Evolutionary conservation across 2,113 vertebrate genomes (phyloP), one percentile per base, ranked within the genome.

Genomic region (Ophthalmolycus amberensis): DNA sequence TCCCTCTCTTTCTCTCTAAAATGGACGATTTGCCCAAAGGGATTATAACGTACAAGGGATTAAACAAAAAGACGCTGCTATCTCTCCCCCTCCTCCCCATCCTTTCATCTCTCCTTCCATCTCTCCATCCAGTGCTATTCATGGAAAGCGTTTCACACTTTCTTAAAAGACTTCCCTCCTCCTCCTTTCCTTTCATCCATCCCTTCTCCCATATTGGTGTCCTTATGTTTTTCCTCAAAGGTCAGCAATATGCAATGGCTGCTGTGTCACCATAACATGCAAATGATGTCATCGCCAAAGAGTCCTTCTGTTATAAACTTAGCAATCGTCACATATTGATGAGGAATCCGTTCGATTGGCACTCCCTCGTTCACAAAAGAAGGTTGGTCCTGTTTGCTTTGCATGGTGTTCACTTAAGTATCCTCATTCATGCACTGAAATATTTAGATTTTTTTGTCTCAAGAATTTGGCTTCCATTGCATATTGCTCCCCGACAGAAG

Each of bases 21-120:
- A 90, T 63, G 79, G 81, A 89, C 34, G 12, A 83, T 82, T 58
- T 88, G 80, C 87, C 85, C 70, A 69, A 82, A 92, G 75, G 85
- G 78, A 83, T 89, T 89, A 79, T 65, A 76, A 86, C 16, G 60
- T 71, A 89, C 67, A 72, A 81, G 85, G 89, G 89, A 93, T 88
- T 88, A 65, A 88, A 86, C 3, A 73, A 90, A 91, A 89, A 86
- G 72, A 86, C 75, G 91, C 92, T 94, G 92, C 92, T 93, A 91
- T 83, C 87, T 40, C 74, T 16, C 59, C 52, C 22, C 70, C 58
- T 75, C 64, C 70, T 48, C 59, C 14, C 82, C 42, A 56, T 85
- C 71, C 78, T 71, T 90, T 85, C 80, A 90, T 90, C 85, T 64
- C 72, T 72, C 58, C 27, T 81, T 80, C 76, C 64, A 80, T 85